Evolutionary conservation across 2,797 vertebrate species (phyloP).

Genomic region (Darevskia nairensis): DNA sequence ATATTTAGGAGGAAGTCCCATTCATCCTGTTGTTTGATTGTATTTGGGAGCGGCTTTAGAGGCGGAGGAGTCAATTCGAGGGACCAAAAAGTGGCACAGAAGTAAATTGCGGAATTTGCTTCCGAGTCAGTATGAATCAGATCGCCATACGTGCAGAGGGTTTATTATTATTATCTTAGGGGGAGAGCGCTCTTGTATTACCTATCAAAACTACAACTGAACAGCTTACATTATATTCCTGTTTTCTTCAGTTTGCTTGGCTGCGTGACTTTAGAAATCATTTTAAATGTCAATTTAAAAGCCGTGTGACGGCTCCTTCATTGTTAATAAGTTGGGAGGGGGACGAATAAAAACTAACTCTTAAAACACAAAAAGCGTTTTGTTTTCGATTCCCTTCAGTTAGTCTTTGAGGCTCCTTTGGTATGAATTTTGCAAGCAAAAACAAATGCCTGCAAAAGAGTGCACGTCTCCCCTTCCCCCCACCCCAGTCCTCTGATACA

Average conservation of each 20-base stretch:
- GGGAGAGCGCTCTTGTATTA: not conserved
- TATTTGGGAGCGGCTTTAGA: not conserved
- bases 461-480: conserved; percentile 24
- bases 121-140: not conserved
- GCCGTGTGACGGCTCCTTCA: no score
- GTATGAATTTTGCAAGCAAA: conserved; percentile 59
- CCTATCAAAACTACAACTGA: not conserved
- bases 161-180: not conserved
- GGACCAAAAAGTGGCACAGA: not conserved
- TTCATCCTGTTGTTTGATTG: not conserved
- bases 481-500: conserved; percentile 41
- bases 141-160: not conserved
- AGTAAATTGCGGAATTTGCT: not conserved
- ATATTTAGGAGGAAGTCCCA: not conserved
- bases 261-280: no score
- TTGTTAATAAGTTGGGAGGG: not conserved
- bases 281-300: no score
- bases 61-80: no score
- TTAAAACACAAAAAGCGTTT: conserved; percentile 38
- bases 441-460: conserved; percentile 53
- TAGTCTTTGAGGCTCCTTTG: conserved; percentile 7
- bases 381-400: conserved; percentile 40
- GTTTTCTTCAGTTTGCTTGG: not conserved
- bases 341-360: not conserved
- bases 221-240: not conserved